Evolutionary conservation across 2,797 vertebrate genomes (phyloP).

Genomic region (Microhierax caerulescens): DNA sequence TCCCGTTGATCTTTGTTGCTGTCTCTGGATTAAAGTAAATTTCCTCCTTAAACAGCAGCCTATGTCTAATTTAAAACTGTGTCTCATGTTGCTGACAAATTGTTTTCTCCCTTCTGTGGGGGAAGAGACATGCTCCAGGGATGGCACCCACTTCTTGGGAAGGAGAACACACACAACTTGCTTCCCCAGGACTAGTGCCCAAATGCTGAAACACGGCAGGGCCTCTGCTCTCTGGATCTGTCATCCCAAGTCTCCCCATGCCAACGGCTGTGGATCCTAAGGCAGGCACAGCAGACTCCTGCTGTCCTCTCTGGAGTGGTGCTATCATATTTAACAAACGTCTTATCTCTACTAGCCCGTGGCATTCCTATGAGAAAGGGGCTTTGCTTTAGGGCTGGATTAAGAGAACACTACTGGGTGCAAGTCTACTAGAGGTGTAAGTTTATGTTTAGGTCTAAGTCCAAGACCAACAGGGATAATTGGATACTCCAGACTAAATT

Average conservation of each 20-base stretch:
- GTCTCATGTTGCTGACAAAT: not conserved
- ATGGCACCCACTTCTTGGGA: not conserved
- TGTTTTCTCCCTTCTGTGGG: not conserved
- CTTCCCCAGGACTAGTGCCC: not conserved
- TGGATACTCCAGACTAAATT: not conserved
- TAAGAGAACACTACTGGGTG: not conserved
- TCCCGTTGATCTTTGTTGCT: not conserved
- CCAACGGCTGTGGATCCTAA: slow-evolving; percentile 32
- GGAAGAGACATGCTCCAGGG: not conserved
- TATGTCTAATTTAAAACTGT: not conserved
- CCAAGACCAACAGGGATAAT: not conserved
- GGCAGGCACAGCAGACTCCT: not conserved
- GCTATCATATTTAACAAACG: not conserved
- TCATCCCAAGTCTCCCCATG: not conserved
- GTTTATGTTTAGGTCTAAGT: not conserved
- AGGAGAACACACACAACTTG: not conserved
- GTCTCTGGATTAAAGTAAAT: not conserved
- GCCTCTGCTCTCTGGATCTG: not conserved
- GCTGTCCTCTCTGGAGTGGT: not conserved
- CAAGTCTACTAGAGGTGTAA: not conserved
- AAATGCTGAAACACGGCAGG: rapidly evolving
- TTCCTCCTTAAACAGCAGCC: not conserved
- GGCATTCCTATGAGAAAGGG: not conserved
- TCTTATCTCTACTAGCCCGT: not conserved
- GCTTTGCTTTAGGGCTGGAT: not conserved